Evolutionary conservation across 2,797 vertebrate genomes (phyloP).

Genomic region (Urosaurus nigricauda): DNA sequence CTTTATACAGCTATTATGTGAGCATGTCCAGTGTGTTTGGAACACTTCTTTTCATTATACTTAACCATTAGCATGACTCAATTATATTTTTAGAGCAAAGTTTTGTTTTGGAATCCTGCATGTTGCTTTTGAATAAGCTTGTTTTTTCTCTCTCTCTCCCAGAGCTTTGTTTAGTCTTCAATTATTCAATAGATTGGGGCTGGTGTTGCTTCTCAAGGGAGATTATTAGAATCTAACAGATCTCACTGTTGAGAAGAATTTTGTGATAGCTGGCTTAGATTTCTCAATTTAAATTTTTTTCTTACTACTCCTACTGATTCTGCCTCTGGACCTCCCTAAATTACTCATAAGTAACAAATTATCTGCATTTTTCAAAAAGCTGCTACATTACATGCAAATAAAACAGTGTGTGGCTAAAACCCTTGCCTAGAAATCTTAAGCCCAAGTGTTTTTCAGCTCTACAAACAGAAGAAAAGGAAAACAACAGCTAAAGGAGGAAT

Average conservation of each 20-base stretch:
- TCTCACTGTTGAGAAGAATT: conserved; percentile 29
- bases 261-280: conserved; percentile 19
- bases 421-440: not conserved
- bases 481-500: not conserved
- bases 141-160: not conserved
- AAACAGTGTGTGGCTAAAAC: conserved; percentile 13
- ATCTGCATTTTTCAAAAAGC: not conserved
- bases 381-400: not conserved
- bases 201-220: conserved; percentile 19
- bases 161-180: conserved; percentile 36
- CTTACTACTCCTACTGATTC: not conserved
- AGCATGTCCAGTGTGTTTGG: not conserved
- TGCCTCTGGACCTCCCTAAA: conserved; percentile 4
- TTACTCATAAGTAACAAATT: conserved; percentile 29
- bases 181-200: conserved; percentile 32
- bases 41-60: not conserved
- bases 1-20: not conserved
- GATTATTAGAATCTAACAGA: conserved; percentile 22
- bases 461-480: not conserved
- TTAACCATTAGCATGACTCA: not conserved
- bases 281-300: conserved; percentile 24
- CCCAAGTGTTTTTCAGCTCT: not conserved
- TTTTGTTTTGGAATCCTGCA: not conserved
- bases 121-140: not conserved
- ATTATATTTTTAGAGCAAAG: not conserved